Conservation (phyloP, 1,140 invertebrate species). For the Cyclargus thomasi region DNA sequence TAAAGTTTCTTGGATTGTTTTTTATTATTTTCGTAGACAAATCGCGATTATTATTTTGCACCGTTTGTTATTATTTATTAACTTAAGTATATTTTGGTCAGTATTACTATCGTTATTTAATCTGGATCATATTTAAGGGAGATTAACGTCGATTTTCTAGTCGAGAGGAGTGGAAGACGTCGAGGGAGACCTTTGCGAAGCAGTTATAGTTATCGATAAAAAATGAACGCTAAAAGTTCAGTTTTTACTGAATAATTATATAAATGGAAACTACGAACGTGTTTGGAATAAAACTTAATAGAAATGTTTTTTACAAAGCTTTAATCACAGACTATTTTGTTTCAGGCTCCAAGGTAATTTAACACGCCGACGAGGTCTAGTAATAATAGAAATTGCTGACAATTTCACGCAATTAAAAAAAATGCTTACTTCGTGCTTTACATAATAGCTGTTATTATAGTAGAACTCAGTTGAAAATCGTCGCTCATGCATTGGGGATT, state of each 20-base stretch:
- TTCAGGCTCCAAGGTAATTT: background rate
- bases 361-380: background rate
- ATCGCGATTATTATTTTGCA: too few species aligned
- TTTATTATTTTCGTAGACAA: too few species aligned
- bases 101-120: too few species aligned
- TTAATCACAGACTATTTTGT: background rate
- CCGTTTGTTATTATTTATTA: background rate
- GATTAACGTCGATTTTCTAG: too few species aligned
- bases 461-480: background rate
- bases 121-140: too few species aligned
- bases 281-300: background rate
- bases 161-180: too few species aligned
- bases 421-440: background rate
- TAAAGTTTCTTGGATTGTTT: too few species aligned
- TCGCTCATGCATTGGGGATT: background rate
- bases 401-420: background rate
- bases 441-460: background rate
- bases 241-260: background rate
- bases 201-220: too few species aligned
- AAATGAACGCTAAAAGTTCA: too few species aligned
- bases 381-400: background rate
- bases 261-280: background rate
- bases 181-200: too few species aligned
- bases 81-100: background rate
- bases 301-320: constrained; percentile 3